Base-by-base conservation (phyloP, 2,888 invertebrate genomes). In the Lagria hirta region DNA sequence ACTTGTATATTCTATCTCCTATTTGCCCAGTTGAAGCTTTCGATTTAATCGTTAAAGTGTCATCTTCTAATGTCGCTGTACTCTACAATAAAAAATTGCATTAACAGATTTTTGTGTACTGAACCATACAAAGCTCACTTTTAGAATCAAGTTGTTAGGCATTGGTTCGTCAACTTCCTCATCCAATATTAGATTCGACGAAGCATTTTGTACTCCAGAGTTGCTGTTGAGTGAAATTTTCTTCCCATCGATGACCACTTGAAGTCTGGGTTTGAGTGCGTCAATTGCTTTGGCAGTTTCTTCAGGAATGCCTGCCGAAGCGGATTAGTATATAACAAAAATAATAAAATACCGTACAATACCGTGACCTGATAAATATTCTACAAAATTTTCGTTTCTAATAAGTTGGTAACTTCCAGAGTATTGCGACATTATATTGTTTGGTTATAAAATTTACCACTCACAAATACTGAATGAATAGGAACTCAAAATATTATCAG, bases 351-450 rank as follows among this genome's bases (percentile, higher is more conserved):
- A n/a, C 3, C 24, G 4, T 2, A 3, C 6, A 15, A 47, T 52
- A 61, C 62, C 59, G 4, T 51, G 22, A 7, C 47, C 49, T 6
- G 41, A 21, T 3, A 62, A 22, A 14, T 57, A 50, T 42, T 55
- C 58, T 1, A 42, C 30, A 26, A 56, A 57, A 6, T 61, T 62
- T 26, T 59, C 60, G 37, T 55, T 59, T 26, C 54, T 52, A 34
- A 49, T 48, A 14, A 51, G 34, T 40, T 58, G 30, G 45, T 59
- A 61, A 40, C 41, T 58, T 40, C 60, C 60, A 12, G 49, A 38
- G 17, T 59, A 49, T 30, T 54, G 51, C 35, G 48, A 54, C 60
- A 61, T 61, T n/a, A n/a, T n/a, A n/a, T n/a, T n/a, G n/a, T 37
- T 49, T 52, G 20, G 23, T 13, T 10, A 2, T n/a, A n/a, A n/a